Evolutionary conservation across 2,888 invertebrate genomes (phyloP).

Genomic region (Apomyelois bistriatella): DNA sequence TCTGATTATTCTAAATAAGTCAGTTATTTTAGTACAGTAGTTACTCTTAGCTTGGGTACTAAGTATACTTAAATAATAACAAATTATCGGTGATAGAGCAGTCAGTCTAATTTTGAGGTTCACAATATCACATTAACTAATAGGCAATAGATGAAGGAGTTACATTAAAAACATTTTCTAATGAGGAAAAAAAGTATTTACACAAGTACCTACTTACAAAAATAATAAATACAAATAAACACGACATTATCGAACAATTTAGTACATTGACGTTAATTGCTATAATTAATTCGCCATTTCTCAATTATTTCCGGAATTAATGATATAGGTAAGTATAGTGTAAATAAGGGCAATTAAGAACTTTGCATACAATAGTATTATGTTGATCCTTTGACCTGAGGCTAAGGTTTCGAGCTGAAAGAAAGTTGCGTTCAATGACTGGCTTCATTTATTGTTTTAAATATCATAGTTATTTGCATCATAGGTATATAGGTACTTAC

Average conservation of each 20-base stretch:
- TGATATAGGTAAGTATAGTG: not conserved
- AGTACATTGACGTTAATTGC: not conserved
- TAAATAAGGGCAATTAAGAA: conserved; percentile 5
- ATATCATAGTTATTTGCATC: too few relatives aligned
- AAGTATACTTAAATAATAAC: too few relatives aligned
- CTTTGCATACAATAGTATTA: conserved; percentile 10
- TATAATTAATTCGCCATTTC: conserved; percentile 2
- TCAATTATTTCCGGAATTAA: conserved; percentile 1
- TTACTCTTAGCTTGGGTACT: too few relatives aligned
- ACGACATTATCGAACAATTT: not conserved
- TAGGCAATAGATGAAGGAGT: too few relatives aligned
- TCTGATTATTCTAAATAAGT: too few relatives aligned
- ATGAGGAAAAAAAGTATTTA: too few relatives aligned
- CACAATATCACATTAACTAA: too few relatives aligned
- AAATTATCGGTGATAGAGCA: too few relatives aligned
- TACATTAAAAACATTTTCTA: too few relatives aligned
- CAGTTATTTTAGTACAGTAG: too few relatives aligned
- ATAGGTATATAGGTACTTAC: too few relatives aligned
- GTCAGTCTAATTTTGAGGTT: too few relatives aligned
- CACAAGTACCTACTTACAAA: not conserved
- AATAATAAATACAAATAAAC: not conserved
- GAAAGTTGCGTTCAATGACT: conserved; percentile 9
- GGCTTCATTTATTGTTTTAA: not conserved
- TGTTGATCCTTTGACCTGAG: not conserved
- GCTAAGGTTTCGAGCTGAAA: not conserved